These are phyloP conservation scores for Heliconius ethilla DNA, from an alignment of 2,888 invertebrate species.

Conservation along the genomic window DNA sequence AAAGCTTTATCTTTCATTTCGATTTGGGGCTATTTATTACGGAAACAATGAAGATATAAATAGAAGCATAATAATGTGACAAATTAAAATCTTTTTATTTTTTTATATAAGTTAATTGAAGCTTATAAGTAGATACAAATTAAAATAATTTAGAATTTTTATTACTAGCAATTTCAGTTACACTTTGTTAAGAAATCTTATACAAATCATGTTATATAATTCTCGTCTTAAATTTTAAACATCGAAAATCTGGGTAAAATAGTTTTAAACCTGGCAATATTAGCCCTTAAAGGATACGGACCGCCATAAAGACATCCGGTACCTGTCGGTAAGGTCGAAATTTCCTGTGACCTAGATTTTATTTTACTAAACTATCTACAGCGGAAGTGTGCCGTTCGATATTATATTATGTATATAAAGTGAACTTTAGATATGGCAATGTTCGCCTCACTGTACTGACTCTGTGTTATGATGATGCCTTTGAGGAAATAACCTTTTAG, in stretches of 20 bases:
- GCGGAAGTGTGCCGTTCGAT: conserved; percentile 40
- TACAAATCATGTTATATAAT: too few species aligned
- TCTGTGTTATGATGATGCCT: background rate
- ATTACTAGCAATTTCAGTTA: too few species aligned
- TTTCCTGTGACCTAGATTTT: conserved; percentile 71
- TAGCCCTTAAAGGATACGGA: conserved; percentile 17
- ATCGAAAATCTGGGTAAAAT: background rate
- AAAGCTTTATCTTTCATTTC: too few species aligned
- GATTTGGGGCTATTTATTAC: too few species aligned
- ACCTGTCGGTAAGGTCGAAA: conserved; percentile 54
- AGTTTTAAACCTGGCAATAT: conserved; percentile 1
- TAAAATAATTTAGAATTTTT: too few species aligned
- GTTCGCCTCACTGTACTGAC: background rate
- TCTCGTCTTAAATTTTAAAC: too few species aligned
- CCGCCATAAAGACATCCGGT: conserved; percentile 31
- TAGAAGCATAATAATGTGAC: too few species aligned
- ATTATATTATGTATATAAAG: conserved; percentile 14
- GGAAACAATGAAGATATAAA: too few species aligned
- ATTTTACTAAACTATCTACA: conserved; percentile 47
- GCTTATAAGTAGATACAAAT: too few species aligned
- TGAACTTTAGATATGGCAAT: conserved; percentile 22
- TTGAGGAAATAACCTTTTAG: background rate
- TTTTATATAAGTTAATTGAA: too few species aligned
- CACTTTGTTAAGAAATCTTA: too few species aligned
- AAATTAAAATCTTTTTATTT: too few species aligned